phyloP scores from a whole-genome alignment of 2,888 invertebrate genomes.

The Drosophila paramelanica region DNA sequence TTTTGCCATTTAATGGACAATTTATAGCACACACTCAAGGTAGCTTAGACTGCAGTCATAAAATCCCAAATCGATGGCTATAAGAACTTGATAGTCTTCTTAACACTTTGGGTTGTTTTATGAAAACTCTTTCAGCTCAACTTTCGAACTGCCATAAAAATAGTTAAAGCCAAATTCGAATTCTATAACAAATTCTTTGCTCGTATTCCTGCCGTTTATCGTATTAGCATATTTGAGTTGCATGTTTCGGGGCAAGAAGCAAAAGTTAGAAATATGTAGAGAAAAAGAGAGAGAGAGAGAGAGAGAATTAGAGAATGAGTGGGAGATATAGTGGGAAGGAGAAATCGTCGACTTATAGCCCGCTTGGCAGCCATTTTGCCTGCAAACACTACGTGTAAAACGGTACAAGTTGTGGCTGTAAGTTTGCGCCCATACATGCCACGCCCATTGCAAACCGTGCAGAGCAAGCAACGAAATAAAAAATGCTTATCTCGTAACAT shows the following conservation, averaged over 20 bases:
- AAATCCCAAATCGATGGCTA: constrained; percentile 10
- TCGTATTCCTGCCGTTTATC: constrained; percentile 35
- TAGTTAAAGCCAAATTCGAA: constrained; percentile 35
- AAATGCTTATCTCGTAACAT: constrained; percentile 64
- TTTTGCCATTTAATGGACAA: background rate
- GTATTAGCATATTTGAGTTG: constrained; percentile 37
- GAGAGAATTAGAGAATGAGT: background rate
- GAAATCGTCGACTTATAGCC: constrained; percentile 37
- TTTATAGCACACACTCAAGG: constrained; percentile 24
- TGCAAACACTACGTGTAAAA: constrained; percentile 54
- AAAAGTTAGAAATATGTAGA: background rate
- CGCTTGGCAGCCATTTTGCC: constrained; percentile 57
- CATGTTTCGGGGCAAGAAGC: constrained; percentile 21
- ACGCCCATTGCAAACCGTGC: constrained; percentile 22
- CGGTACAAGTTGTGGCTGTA: constrained; percentile 36
- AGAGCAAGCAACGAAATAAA: constrained; percentile 50
- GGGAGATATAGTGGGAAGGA: background rate
- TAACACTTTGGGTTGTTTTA: constrained; percentile 14
- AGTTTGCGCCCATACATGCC: constrained; percentile 20
- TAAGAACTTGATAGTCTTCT: constrained; percentile 19
- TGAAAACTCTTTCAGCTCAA: constrained; percentile 36
- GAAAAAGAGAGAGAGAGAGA: background rate
- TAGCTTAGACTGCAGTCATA: constrained; percentile 3
- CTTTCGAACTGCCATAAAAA: constrained; percentile 46
- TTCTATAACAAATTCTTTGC: constrained; percentile 29